Percentiles rank a stretch among this genome's conserved stretches.
Conservation (phyloP, 2,888 invertebrate species). For the Vannuccia rotundouncinata region DNA sequence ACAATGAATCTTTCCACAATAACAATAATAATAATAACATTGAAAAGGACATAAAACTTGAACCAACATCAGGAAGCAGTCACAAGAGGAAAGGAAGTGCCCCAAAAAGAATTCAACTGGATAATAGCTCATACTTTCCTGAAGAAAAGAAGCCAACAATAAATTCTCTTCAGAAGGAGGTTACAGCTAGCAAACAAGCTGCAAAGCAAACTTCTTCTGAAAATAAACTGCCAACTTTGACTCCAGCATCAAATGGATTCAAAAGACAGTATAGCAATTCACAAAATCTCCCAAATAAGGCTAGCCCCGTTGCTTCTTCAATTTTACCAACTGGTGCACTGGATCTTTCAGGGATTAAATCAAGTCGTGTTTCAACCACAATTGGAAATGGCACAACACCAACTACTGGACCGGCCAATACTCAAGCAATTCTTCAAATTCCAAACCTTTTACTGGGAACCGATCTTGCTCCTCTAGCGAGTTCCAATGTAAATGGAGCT, state of each 20-base stretch:
- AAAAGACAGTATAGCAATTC: not conserved
- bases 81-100: slow-evolving; percentile 5
- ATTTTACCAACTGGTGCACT: not conserved
- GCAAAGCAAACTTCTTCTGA: not conserved
- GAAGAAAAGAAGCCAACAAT: not conserved
- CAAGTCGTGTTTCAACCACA: not conserved
- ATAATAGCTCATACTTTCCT: not conserved
- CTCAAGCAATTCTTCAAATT: slow-evolving; percentile 4
- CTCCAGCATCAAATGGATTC: not conserved
- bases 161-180: not conserved
- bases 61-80: not conserved
- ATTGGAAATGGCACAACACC: not conserved
- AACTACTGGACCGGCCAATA: not conserved
- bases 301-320: not conserved
- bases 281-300: not conserved
- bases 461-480: not conserved
- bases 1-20: not conserved
- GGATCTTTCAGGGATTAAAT: not conserved
- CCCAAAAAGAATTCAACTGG: slow-evolving; percentile 2
- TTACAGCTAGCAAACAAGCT: not conserved
- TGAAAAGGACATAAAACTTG: not conserved
- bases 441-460: not conserved
- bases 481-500: not conserved
- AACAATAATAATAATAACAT: slow-evolving; percentile 17
- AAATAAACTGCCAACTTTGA: not conserved